Conservation (phyloP, 2,888 invertebrate species). For the Agapostemon virescens region DNA sequence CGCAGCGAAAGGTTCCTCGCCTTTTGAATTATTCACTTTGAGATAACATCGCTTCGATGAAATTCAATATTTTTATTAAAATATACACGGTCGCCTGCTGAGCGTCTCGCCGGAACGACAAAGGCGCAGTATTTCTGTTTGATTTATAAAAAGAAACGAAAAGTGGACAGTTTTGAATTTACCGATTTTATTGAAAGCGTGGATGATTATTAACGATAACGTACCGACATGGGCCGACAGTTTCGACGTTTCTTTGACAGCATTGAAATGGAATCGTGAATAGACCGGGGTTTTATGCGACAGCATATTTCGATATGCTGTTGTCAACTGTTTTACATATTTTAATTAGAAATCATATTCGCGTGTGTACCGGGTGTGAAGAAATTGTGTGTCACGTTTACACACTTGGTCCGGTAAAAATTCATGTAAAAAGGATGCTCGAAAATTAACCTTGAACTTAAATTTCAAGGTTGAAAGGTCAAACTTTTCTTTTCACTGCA, state of each 20-base stretch:
- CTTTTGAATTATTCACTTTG: conserved; percentile 13
- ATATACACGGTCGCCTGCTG: neutral
- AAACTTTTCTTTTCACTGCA: too few species aligned
- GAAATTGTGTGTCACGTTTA: too few species aligned
- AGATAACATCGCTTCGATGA: neutral
- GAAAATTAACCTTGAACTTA: too few species aligned
- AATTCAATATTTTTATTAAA: conserved; percentile 6
- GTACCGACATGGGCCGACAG: neutral
- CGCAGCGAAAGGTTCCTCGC: neutral
- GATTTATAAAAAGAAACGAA: neutral
- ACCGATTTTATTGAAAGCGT: neutral
- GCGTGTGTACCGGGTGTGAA: too few species aligned
- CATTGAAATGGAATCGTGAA: neutral
- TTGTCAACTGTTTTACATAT: neutral
- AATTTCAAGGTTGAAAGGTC: too few species aligned
- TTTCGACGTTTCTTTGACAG: neutral
- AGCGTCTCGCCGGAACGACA: neutral
- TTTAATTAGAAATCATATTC: neutral
- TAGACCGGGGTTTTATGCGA: neutral
- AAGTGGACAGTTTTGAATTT: neutral
- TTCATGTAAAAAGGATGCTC: too few species aligned
- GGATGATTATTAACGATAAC: neutral
- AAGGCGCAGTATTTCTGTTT: neutral
- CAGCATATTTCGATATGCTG: neutral
- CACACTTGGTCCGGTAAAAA: too few species aligned